Evolutionary conservation across 2,888 invertebrate genomes (phyloP).

Genomic region (Orthosia cruda): DNA sequence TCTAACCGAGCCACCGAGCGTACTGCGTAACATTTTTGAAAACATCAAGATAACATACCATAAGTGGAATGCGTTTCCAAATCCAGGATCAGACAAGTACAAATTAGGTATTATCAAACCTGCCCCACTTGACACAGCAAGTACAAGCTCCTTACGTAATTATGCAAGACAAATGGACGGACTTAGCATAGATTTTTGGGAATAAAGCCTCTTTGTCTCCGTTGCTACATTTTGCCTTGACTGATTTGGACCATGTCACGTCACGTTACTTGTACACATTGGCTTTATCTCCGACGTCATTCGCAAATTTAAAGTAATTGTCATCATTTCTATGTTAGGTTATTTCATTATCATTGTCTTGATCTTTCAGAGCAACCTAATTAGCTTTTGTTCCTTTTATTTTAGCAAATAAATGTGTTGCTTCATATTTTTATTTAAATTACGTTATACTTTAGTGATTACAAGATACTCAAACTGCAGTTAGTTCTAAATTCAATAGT

Average conservation of each 20-base stretch:
- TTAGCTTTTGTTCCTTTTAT: conserved; percentile 25
- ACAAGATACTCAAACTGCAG: neutral
- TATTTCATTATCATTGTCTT: conserved; percentile 42
- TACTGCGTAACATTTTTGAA: neutral
- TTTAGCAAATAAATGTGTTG: conserved; percentile 8
- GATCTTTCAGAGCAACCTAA: conserved; percentile 33
- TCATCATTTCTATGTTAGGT: conserved; percentile 38
- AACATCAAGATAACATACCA: neutral
- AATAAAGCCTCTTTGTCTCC: conserved; percentile 59
- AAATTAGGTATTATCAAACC: conserved; percentile 13
- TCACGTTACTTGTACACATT: conserved; percentile 54
- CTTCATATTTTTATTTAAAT: neutral
- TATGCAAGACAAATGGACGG: conserved; percentile 44
- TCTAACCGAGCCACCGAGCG: too few relatives aligned
- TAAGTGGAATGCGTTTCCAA: neutral
- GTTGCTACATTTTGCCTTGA: conserved; percentile 63
- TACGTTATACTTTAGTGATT: neutral
- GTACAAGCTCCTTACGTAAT: conserved; percentile 49
- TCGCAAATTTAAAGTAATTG: conserved; percentile 47
- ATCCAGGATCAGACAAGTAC: conserved; percentile 15
- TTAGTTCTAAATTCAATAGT: neutral
- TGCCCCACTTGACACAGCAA: conserved; percentile 14
- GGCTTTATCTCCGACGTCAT: conserved; percentile 43
- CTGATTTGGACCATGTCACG: conserved; percentile 53
- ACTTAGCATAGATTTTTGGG: conserved; percentile 63